phyloP scores from a whole-genome alignment of 2,113 vertebrate species.

The Calonectris borealis region DNA sequence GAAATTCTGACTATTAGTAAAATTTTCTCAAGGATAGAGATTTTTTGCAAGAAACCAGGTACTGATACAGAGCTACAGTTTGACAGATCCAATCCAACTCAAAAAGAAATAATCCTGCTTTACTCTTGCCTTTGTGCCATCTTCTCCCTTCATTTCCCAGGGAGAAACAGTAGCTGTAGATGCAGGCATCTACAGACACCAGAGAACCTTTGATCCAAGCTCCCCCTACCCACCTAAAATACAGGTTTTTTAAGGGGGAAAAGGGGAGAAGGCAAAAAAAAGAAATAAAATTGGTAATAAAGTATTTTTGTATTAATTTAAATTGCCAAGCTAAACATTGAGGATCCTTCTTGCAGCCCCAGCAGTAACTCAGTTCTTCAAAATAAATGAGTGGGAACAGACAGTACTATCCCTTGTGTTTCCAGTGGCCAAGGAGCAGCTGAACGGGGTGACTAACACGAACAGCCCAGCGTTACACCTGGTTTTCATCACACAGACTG shows the following conservation, averaged over 20 bases:
- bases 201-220: background rate
- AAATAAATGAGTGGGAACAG: background rate
- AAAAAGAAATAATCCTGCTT: background rate
- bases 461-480: background rate
- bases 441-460: background rate
- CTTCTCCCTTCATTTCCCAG: background rate
- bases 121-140: background rate
- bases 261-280: accelerated
- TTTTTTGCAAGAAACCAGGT: background rate
- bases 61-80: background rate
- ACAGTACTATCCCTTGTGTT: background rate
- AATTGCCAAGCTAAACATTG: background rate
- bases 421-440: background rate
- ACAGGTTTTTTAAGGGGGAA: background rate
- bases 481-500: background rate
- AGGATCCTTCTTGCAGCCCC: background rate
- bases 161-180: accelerated
- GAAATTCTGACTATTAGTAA: background rate
- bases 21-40: background rate
- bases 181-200: background rate
- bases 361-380: background rate
- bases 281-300: background rate
- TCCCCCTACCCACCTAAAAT: background rate
- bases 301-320: background rate
- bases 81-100: background rate